phyloP scores from a whole-genome alignment of 1,140 invertebrate species.

The Anastrepha ludens region DNA sequence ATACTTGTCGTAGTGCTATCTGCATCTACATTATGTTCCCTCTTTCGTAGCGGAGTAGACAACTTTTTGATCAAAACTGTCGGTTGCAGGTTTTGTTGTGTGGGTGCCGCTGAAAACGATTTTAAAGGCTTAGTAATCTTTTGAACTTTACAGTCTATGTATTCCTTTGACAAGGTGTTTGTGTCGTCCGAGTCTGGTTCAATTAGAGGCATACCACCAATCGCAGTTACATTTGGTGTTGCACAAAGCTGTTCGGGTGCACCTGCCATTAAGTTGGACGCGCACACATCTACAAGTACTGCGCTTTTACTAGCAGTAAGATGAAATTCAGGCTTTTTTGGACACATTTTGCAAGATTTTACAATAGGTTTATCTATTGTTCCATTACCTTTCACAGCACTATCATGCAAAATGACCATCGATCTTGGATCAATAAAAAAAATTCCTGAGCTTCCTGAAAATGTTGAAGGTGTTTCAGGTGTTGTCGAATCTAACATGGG shows the following conservation, averaged over 20 bases:
- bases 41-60: constrained; percentile 6
- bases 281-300: constrained; percentile 1
- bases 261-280: not conserved
- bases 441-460: not conserved
- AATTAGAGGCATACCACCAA: not conserved
- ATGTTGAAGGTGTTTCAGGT: not conserved
- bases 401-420: not conserved
- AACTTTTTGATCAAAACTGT: constrained; percentile 13
- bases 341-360: not conserved
- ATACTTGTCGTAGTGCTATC: not conserved
- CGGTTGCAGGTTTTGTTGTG: not conserved
- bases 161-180: not conserved
- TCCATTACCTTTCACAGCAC: not conserved
- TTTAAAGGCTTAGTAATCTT: not conserved
- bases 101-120: not conserved
- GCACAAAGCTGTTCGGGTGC: not conserved
- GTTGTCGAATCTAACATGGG: not conserved
- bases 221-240: not conserved
- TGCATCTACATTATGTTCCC: constrained; percentile 4
- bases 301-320: not conserved
- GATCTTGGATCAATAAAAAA: not conserved
- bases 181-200: not conserved
- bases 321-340: not conserved
- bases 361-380: not conserved
- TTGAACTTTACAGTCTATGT: not conserved